Evolutionary conservation across 2,797 vertebrate genomes (phyloP).

Genomic region (Typhlichthys subterraneus): DNA sequence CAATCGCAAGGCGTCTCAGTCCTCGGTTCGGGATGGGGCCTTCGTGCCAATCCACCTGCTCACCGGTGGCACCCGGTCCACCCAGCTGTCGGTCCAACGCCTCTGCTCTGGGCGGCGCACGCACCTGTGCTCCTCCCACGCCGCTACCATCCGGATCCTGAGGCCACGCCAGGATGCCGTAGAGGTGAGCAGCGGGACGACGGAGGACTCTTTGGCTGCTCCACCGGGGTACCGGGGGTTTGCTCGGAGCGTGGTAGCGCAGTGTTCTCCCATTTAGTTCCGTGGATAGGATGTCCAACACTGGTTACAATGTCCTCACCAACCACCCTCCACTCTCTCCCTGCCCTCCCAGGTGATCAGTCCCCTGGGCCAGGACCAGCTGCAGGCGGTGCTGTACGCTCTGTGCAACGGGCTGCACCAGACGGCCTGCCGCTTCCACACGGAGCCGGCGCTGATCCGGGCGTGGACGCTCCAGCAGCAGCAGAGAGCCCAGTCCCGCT

Average conservation of each 20-base stretch:
- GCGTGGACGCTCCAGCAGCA: slow-evolving; percentile 63
- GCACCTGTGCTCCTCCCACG: slow-evolving; percentile 21
- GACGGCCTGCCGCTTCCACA: slow-evolving; percentile 69
- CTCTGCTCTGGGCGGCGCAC: slow-evolving; percentile 20
- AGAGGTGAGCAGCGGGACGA: slow-evolving; percentile 25
- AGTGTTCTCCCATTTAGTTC: too few species aligned
- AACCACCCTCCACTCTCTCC: too few species aligned
- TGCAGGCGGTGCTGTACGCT: slow-evolving; percentile 78
- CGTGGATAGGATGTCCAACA: too few species aligned
- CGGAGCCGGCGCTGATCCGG: slow-evolving; percentile 63
- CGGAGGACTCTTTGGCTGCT: too few species aligned
- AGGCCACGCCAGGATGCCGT: slow-evolving; percentile 1
- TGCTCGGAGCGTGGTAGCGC: too few species aligned
- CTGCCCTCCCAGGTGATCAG: not conserved
- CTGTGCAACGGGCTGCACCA: slow-evolving; percentile 81
- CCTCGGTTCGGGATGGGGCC: slow-evolving; percentile 11
- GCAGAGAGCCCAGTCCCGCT: slow-evolving; percentile 13
- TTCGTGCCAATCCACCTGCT: slow-evolving; percentile 61
- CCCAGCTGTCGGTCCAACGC: slow-evolving; percentile 50
- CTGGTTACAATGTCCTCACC: too few species aligned
- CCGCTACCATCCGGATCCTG: slow-evolving; percentile 55
- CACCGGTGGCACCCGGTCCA: slow-evolving; percentile 5
- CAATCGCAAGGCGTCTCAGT: too few species aligned
- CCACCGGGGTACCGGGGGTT: too few species aligned
- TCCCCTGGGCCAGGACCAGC: slow-evolving; percentile 73